Evolutionary conservation across 2,797 vertebrate genomes (phyloP), one percentile per base, ranked within the genome.

Genomic region (Anguilla marmorata): DNA sequence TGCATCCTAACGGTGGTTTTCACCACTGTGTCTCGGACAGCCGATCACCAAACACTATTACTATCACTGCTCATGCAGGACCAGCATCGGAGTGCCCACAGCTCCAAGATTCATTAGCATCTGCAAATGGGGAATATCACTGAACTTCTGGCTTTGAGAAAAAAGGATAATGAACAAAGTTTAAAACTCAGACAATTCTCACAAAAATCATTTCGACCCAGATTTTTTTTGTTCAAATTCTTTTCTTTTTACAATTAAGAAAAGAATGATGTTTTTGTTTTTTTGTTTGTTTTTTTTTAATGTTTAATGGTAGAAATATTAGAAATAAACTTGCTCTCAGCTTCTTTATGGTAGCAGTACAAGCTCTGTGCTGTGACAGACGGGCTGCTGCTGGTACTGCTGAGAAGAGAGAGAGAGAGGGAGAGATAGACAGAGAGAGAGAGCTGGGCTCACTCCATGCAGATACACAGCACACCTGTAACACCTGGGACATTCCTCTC

Each of bases 1-100:
- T 50, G 37, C 83, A 54, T 56, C 19, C 52, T 24, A 85, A 88
- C 85, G 50, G 56, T 60, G 8, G 27, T 54, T 76, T 85, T 82
- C 30, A 82, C 63, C 45, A 52, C 84, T 50, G 86, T n/a, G 50
- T 87, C 60, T 54, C 14, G 60, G 19, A 52, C 58, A 87, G 52
- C 83, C 33, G 41, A 50, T 52, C 52, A 48, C 16, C 79, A 33
- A 84, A 50, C 3, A 50, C 19, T 11, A 8, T 24, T 12, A 87
- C 41, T 84, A 88, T 48, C 56, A 5, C n/a, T 85, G 30, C 66
- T 76, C 33, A 85, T 60, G 37, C 52, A 85, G 63, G 24, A 54
- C 19, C 83, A 85, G 84, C 37, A 63, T 79, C 8, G 50, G 54
- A n/a, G 6, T n/a, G 76, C 69, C 72, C 45, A 85, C 54, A 52